A percentile compares a stretch with the other conserved stretches of the same genome.
Conservation (phyloP, 1,140 invertebrate species). For the Oncopodura yosiiana region DNA sequence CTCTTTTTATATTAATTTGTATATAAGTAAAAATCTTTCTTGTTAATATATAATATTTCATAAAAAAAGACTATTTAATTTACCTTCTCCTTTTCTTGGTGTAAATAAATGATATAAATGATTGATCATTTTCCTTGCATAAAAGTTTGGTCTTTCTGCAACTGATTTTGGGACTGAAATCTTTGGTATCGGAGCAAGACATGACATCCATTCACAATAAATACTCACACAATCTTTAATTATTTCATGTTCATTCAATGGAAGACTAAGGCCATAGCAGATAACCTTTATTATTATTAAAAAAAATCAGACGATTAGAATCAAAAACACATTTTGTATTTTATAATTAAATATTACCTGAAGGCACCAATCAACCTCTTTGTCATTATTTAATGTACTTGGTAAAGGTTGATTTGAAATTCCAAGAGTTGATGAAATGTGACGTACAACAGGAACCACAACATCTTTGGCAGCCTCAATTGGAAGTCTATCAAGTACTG, state of each 20-base stretch:
- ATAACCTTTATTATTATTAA: slow-evolving; percentile 53
- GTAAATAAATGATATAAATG: slow-evolving; percentile 94
- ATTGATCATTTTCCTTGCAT: slow-evolving; percentile 79
- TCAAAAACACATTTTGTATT: neutral
- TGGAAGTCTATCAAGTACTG: slow-evolving; percentile 34
- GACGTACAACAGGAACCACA: slow-evolving; percentile 33
- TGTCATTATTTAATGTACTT: slow-evolving; percentile 39
- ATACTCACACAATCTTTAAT: slow-evolving; percentile 92
- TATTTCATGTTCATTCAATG: slow-evolving; percentile 80
- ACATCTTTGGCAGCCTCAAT: slow-evolving; percentile 33
- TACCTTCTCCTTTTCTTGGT: slow-evolving; percentile 83
- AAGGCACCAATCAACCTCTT: slow-evolving; percentile 49
- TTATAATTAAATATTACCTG: slow-evolving; percentile 39
- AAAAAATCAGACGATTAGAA: neutral
- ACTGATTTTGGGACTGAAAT: slow-evolving; percentile 76
- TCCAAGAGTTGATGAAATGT: slow-evolving; percentile 34
- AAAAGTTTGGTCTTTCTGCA: slow-evolving; percentile 78
- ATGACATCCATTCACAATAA: slow-evolving; percentile 92
- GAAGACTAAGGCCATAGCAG: slow-evolving; percentile 82
- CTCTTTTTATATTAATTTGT: neutral
- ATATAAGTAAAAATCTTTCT: neutral
- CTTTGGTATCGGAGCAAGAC: slow-evolving; percentile 68
- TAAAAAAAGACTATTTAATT: slow-evolving; percentile 39
- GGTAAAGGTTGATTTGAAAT: slow-evolving; percentile 29
- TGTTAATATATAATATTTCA: slow-evolving; percentile 2